Conservation (phyloP, 2,113 vertebrate genomes). For the Tachycineta bicolor region DNA sequence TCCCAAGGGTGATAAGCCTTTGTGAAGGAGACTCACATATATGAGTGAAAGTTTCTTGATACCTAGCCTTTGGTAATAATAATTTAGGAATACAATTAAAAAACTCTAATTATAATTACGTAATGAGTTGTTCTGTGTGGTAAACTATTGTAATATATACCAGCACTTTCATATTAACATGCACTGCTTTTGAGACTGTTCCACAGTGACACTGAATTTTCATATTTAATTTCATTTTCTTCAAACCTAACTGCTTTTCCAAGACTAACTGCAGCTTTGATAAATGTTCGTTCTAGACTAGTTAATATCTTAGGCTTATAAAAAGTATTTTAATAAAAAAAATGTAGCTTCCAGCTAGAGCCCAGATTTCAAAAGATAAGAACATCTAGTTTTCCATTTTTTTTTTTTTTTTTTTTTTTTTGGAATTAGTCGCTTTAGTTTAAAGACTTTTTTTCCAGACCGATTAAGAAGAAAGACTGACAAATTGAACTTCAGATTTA, state of each 20-base stretch:
- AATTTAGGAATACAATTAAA: neutral
- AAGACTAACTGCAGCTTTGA: constrained; percentile 36
- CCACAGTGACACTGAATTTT: neutral
- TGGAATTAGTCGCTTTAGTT: constrained; percentile 13
- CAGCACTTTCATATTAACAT: neutral
- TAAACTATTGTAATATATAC: neutral
- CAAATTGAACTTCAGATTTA: constrained; percentile 65
- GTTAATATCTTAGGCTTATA: constrained; percentile 45
- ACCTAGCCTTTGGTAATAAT: neutral
- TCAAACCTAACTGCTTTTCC: constrained; percentile 26
- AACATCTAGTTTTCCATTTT: neutral
- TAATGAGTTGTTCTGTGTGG: neutral
- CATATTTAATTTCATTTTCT: constrained; percentile 40
- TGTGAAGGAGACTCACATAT: neutral
- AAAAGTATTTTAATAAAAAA: constrained; percentile 51
- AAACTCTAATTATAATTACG: neutral
- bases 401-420: neutral
- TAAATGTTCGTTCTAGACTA: constrained; percentile 45
- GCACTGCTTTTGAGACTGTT: neutral
- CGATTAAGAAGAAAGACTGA: constrained; percentile 57
- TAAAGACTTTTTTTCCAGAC: constrained; percentile 28
- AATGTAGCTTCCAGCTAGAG: neutral
- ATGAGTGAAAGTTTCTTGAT: neutral
- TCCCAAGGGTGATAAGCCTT: neutral
- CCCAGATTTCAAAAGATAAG: constrained; percentile 28